Evolutionary conservation across 1,140 invertebrate species (phyloP), one percentile per base, ranked within the genome.

Genomic region (Gonatopus flavifemur): DNA sequence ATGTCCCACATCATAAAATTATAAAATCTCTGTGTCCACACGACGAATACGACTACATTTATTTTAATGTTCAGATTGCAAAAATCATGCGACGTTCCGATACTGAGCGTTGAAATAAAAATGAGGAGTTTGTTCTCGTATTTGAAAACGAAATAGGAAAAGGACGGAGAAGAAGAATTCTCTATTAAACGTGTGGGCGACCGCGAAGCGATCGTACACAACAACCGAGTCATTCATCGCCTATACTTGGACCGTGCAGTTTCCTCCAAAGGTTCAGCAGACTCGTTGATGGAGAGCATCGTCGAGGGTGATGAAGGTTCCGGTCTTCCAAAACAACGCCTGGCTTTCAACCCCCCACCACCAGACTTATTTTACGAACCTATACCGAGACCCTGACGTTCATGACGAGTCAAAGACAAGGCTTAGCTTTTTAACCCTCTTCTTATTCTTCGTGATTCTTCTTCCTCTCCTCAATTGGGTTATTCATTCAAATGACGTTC

Each of bases 211-310:
- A 31, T n/a, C 46, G 45, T 37, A 13, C 37, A 51, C 35, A 55
- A 66, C 61, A 67, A 57, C 47, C 57, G 49, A 28, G 33, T 42
- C 55, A 67, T 67, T 67, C 65, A 67, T 67, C 52, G 52, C 39
- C n/a, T 32, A 21, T 39, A 48, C 43, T 22, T 35, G 13, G 38
- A 13, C n/a, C 15, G 20, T 38, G 35, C 47, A 43, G 59, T 57
- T 53, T 47, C 40, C n/a, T n/a, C n/a, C n/a, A n/a, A 58, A 64
- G 57, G 61, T 62, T 66, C 53, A 65, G n/a, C n/a, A 69, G 65
- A 66, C 63, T 64, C 61, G 54, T 45, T 69, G 63, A 69, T 69
- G 65, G 60, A 67, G 64, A 67, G 62, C 58, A 63, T 64, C 61
- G 64, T 55, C 58, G 49, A 52, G 49, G 56, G 46, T 62, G 67